Percentiles rank a stretch among this genome's conserved stretches.
These are phyloP conservation scores for Myiothlypis coronata DNA, from an alignment of 2,797 vertebrate species.

Conservation along the genomic window DNA sequence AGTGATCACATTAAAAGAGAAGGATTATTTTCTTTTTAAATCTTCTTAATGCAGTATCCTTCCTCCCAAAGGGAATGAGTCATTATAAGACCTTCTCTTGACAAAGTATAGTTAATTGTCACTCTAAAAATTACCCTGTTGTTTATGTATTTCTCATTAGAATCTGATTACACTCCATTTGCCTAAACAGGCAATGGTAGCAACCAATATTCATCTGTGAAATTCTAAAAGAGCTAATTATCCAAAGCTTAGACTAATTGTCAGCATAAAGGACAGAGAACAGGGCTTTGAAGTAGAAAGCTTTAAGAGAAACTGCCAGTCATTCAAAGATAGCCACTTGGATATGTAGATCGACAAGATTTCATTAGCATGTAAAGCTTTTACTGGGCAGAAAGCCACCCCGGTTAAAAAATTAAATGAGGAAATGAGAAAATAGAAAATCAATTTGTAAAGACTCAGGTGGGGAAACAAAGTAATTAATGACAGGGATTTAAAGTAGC, in stretches of 20 bases:
- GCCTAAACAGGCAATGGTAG: constrained; percentile 6
- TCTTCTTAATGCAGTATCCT: background rate
- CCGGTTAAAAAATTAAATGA: background rate
- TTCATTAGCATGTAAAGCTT: constrained; percentile 21
- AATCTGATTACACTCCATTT: constrained; percentile 48
- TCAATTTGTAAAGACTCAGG: background rate
- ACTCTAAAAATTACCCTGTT: constrained; percentile 39
- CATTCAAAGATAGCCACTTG: background rate
- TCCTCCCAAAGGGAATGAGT: constrained; percentile 10
- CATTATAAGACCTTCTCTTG: constrained; percentile 27
- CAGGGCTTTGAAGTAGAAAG: background rate
- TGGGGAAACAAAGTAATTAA: constrained; percentile 17
- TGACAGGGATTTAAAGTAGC: background rate
- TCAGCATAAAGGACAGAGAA: constrained; percentile 22
- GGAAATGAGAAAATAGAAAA: constrained; percentile 1
- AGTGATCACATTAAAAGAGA: background rate
- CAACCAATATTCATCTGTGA: background rate
- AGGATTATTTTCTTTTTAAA: background rate
- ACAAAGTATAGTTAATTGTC: constrained; percentile 51
- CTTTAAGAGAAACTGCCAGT: background rate
- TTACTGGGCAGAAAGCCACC: background rate
- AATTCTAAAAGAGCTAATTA: constrained; percentile 34
- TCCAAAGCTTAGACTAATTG: constrained; percentile 44
- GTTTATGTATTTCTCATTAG: constrained; percentile 62
- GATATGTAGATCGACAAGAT: background rate